phyloP scores from a whole-genome alignment of 2,888 invertebrate species.

The Oscheius myriophilus region DNA sequence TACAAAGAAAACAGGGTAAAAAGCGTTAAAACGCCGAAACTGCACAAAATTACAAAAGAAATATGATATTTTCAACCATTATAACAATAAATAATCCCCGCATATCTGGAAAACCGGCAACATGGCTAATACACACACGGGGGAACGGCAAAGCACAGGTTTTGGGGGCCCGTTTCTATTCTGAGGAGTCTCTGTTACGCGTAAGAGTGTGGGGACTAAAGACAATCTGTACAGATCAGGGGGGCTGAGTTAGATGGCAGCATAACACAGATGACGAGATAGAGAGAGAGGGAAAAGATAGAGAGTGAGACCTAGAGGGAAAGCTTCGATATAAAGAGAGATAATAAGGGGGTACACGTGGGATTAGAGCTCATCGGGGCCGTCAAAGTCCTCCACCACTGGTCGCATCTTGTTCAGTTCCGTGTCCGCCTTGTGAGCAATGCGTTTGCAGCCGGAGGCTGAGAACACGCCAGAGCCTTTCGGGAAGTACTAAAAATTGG shows the following conservation, averaged over 20 bases:
- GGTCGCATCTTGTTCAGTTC: constrained; percentile 34
- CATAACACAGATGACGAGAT: too few relatives aligned
- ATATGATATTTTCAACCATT: neutral
- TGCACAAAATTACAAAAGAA: neutral
- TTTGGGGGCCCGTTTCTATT: neutral
- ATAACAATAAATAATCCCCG: neutral
- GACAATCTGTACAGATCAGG: too few relatives aligned
- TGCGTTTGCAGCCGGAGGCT: constrained; percentile 84
- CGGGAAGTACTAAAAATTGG: constrained; percentile 59
- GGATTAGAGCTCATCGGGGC: constrained; percentile 27
- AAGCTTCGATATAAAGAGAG: neutral
- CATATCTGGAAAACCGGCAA: neutral
- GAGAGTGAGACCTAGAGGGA: constrained; percentile 1
- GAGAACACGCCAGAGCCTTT: constrained; percentile 59
- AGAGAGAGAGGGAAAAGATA: constrained; percentile 1
- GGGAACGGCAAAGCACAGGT: constrained; percentile 6
- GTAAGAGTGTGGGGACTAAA: neutral
- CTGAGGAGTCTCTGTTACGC: neutral
- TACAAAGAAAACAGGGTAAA: neutral
- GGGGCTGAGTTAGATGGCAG: too few relatives aligned
- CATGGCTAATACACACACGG: neutral
- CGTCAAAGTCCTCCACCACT: constrained; percentile 1
- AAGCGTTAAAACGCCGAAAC: neutral
- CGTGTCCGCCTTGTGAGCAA: constrained; percentile 80
- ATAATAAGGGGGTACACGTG: neutral